Evolutionary conservation across 1,140 invertebrate genomes (phyloP), one percentile per base, ranked within the genome.

Genomic region (Venturia canescens): DNA sequence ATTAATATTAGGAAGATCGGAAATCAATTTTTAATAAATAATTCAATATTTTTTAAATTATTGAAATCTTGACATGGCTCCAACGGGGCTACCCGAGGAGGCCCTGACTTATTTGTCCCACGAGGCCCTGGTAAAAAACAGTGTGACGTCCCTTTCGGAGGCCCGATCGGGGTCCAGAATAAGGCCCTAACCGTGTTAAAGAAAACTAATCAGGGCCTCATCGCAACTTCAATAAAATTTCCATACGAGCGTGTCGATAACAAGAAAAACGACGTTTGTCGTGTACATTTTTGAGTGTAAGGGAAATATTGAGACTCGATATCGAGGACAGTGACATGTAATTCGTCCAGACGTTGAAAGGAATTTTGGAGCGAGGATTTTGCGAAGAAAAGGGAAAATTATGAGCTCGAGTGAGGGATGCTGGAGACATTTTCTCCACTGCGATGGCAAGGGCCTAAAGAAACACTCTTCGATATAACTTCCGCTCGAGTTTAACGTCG

Each of bases 351-450:
- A 34, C 76, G 57, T 60, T 60, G 78, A 80, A 72, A 83, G 79
- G 79, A 78, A 53, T 53, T 18, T 4, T 7, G 76, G 71, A 78
- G 71, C 66, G 67, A 31, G 38, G 31, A 69, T 31, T 34, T 69
- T 18, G 31, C 13, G 67, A 9, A 11, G 67, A 31, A n/a, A 27
- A 29, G 13, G 29, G n/a, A 34, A 34, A 31, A 29, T 44, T 2
- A 57, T 57, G 60, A 63, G 60, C 0, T 63, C n/a, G n/a, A 21
- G 69, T 1, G 48, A 53, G 77, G 69, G 79, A 83, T 81, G 79
- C 70, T 63, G 60, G 53, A 27, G 79, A 79, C 77, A 83, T 83
- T 83, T 81, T 78, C 82, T 81, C 76, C 74, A 63, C 70, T 79
- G 75, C 75, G 78, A 63, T 23, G 50, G 29, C 38, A 60, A 53